phyloP scores from a whole-genome alignment of 2,113 vertebrate genomes.

The Myanophis thanlyinensis region DNA sequence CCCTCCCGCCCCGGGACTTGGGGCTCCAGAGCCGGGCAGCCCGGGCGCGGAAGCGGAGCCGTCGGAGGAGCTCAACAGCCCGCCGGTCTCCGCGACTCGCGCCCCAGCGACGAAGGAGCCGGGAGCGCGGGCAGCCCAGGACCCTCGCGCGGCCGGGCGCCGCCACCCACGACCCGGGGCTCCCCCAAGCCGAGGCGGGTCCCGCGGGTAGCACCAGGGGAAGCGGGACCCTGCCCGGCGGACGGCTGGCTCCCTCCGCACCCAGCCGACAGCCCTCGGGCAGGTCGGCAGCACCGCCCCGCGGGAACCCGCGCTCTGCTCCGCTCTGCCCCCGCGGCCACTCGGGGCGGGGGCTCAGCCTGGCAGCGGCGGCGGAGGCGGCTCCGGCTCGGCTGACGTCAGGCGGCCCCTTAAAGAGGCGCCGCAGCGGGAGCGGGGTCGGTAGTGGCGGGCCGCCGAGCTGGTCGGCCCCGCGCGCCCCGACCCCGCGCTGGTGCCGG shows the following conservation, averaged over 20 bases:
- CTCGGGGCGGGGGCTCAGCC: not conserved
- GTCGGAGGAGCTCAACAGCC: not conserved
- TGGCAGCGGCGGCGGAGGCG: not conserved
- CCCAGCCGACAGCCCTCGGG: not conserved
- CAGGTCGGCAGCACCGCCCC: not conserved
- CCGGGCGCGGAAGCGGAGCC: not conserved
- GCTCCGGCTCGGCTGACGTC: conserved; percentile 76
- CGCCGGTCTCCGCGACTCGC: not conserved
- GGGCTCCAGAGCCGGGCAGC: not conserved
- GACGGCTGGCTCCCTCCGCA: not conserved
- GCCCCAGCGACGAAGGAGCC: not conserved
- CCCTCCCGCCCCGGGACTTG: not conserved
- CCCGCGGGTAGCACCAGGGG: not conserved
- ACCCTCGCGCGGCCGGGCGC: not conserved
- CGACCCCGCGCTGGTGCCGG: conserved; percentile 14
- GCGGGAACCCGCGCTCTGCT: not conserved
- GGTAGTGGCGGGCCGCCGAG: not conserved
- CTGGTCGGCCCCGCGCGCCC: conserved; percentile 11
- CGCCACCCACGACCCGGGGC: not conserved
- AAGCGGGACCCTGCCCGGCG: not conserved
- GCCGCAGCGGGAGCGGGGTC: conserved; percentile 3
- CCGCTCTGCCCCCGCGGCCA: not conserved
- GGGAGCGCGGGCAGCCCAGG: not conserved
- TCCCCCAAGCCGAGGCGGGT: too few species aligned
- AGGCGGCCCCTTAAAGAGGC: conserved; percentile 80